Base-by-base conservation (phyloP, 2,888 invertebrate genomes). In the Hyalella azteca region DNA sequence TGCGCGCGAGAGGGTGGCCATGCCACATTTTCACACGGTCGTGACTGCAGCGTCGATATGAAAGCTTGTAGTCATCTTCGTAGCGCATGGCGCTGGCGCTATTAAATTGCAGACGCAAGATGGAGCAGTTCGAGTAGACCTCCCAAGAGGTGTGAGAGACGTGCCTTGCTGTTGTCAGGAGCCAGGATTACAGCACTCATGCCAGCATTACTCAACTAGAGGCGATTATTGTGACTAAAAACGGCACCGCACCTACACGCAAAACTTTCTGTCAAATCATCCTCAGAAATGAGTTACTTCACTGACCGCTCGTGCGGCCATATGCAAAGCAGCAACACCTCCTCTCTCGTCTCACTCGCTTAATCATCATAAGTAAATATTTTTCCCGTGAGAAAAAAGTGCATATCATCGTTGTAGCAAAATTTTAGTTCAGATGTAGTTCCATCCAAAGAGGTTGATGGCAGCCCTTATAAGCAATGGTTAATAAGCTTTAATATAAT, bases 271-370 rank as follows among this genome's bases (percentile, higher is more conserved):
- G 66, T 66, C 66, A 66, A 66, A 66, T 66, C 66, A 66, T 66
- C 36, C 66, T 66, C 36, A 66, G 66, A 66, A 66, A 66, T 66
- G 66, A 66, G 66, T 36, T 13, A 66, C 66, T 66, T 36, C 66
- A 36, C 19, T 19, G 29, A 29, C 19, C 36, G 66, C 66, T 66
- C 66, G 66, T 66, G 66, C 66, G 66, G 66, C n/a, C 39, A 36
- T 29, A 66, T 66, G 66, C 66, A 66, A 66, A 66, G 66, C 66
- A 7, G 66, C 66, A 7, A 15, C 15, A 36, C 66, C 88, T 85
- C 92, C 95, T 54, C 29, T 54, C 54, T 26, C 9, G 54, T 54
- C 54, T 54, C 29, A 26, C 54, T 26, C 26, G 22, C 29, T 54
- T 22, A 26, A 11, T 9, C 22, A n/a, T n/a, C n/a, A n/a, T n/a